Evolutionary conservation across 1,140 invertebrate species (phyloP).

Genomic region (Oncopodura yosiiana): DNA sequence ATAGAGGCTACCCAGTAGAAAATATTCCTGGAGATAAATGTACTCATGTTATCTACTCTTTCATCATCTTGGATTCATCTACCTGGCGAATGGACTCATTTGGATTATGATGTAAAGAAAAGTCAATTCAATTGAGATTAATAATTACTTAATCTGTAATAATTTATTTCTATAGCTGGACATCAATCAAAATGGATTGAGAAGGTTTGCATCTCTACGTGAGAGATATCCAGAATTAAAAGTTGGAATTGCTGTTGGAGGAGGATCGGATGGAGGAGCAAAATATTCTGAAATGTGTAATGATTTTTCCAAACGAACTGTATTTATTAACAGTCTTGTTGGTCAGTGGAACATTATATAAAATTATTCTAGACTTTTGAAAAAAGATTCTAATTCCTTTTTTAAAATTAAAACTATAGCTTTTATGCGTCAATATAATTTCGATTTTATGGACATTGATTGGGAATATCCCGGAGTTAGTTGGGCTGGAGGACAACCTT

Average conservation of each 20-base stretch:
- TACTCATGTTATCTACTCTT: conserved; percentile 82
- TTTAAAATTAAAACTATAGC: conserved; percentile 44
- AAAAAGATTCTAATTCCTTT: too few relatives aligned
- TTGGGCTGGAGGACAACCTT: conserved; percentile 68
- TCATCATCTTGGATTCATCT: conserved; percentile 69
- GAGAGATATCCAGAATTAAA: conserved; percentile 11
- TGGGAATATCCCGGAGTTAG: conserved; percentile 80
- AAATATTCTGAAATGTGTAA: conserved; percentile 23
- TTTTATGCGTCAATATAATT: conserved; percentile 63
- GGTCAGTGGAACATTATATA: conserved; percentile 7
- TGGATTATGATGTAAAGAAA: conserved; percentile 60
- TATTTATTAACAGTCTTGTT: conserved; percentile 22
- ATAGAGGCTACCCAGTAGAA: too few relatives aligned
- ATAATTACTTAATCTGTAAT: background rate
- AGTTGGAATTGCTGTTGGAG: conserved; percentile 9
- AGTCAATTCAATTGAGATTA: conserved; percentile 10
- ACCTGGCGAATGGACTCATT: conserved; percentile 64
- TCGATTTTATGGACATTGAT: conserved; percentile 73
- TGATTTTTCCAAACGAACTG: background rate
- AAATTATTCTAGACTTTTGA: too few relatives aligned
- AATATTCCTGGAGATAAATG: conserved; percentile 72
- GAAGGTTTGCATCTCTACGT: conserved; percentile 9
- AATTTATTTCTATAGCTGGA: background rate
- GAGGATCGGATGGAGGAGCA: conserved; percentile 8
- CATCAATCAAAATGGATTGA: conserved; percentile 3